These are phyloP conservation scores for Kobus ellipsiprymnus DNA, from an alignment of 2,113 vertebrate species.

Conservation along the genomic window DNA sequence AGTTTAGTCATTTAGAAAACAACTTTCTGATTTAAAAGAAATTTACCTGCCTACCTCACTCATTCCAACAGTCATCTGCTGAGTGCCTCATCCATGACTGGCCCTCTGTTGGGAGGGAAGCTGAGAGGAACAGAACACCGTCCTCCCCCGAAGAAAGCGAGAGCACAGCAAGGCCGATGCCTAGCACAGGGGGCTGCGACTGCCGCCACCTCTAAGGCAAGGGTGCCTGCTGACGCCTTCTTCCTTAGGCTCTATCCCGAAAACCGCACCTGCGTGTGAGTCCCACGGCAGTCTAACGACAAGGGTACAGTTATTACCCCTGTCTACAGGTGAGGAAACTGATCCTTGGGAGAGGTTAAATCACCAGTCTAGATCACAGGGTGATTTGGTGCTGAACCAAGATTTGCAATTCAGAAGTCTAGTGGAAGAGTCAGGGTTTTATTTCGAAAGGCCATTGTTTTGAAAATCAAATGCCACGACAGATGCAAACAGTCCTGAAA, in stretches of 20 bases:
- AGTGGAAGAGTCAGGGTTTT: background rate
- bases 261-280: background rate
- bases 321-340: background rate
- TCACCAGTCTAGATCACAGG: background rate
- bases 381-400: background rate
- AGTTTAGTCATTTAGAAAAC: background rate
- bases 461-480: background rate
- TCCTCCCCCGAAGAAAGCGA: background rate
- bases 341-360: background rate
- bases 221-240: background rate
- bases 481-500: background rate
- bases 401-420: background rate
- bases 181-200: background rate
- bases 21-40: background rate
- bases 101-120: background rate
- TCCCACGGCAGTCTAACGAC: background rate
- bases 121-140: background rate
- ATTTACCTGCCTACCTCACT: background rate
- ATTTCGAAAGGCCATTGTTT: background rate
- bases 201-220: background rate
- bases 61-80: background rate
- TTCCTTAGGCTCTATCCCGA: background rate
- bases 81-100: background rate
- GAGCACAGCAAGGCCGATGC: background rate
- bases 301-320: background rate